Conservation (phyloP, 2,113 vertebrate species). For the Acanthochromis polyacanthus region DNA sequence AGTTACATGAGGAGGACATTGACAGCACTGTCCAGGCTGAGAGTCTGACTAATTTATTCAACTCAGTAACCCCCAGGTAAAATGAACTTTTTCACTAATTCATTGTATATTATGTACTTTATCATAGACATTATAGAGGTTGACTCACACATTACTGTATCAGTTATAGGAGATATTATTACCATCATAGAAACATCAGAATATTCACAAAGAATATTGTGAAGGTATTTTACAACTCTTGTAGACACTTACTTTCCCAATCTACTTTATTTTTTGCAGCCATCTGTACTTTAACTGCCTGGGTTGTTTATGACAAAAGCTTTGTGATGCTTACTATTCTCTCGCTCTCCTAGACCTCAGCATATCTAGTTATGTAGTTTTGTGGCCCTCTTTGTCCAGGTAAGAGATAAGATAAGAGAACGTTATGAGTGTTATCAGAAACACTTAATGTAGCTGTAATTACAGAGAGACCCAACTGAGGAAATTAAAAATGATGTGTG, state of each 20-base stretch:
- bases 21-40: conserved; percentile 78
- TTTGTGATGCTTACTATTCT: too few species aligned
- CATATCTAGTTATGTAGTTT: too few species aligned
- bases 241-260: background rate
- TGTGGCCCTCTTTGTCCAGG: too few species aligned
- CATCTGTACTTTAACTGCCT: too few species aligned
- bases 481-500: background rate
- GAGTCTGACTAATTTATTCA: conserved; percentile 83
- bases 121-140: background rate
- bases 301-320: too few species aligned
- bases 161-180: background rate
- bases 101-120: background rate
- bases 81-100: conserved; percentile 7
- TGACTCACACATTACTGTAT: background rate
- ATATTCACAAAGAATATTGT: background rate
- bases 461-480: background rate
- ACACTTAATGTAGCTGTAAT: background rate
- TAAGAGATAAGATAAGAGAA: too few species aligned
- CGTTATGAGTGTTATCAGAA: too few species aligned
- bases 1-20: conserved; percentile 85
- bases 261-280: too few species aligned
- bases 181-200: background rate
- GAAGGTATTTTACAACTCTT: background rate
- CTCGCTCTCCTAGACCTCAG: too few species aligned
- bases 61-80: conserved; percentile 84